Evolutionary conservation across 2,888 invertebrate genomes (phyloP), one percentile per base, ranked within the genome.

Genomic region (Bombyx huttoni): DNA sequence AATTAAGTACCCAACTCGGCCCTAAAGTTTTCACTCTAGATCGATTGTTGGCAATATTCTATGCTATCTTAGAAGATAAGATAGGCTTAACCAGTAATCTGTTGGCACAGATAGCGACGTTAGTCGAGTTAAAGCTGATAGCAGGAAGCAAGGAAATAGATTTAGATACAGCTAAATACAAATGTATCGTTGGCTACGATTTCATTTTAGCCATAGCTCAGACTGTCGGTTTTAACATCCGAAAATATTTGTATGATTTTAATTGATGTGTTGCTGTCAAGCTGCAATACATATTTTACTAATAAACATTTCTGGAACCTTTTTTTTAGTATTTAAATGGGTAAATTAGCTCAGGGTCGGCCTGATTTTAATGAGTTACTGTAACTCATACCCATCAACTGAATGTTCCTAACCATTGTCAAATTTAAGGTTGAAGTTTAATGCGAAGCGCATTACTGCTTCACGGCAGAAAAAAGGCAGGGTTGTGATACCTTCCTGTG

Each of bases 51-150:
- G 96, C 96, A 0, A 97, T 97, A 63, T 97, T 97, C 76, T 96
- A 96, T 73, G 93, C 96, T 1, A 96, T 98, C 69, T 85, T 96
- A 13, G 94, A 96, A 54, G 94, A 94, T 53, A 94, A 93, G 71
- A 94, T 96, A 34, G 94, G 95, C 14, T 90, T 97, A 13, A 96
- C 96, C 45, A 96, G 96, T 56, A 94, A 94, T 73, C 85, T 98
- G n/a, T 84, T 96, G 45, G 92, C 94, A 1, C 97, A 97, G 89
- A 93, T 98, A 60, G 93, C 96, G 0, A 95, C 96, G 8, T 89
- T 98, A 65, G 96, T 97, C 1, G 94, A 95, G 67, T 83, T 98
- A 6, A 94, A 94, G 66, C 83, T 98, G 46, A 85, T 98, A 51
- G 90, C 93, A 1, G 90, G 93, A 0, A 91, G 92, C 1, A 94